Base-by-base conservation (phyloP, 2,113 vertebrate species). In the Himantopus leucocephalus region DNA sequence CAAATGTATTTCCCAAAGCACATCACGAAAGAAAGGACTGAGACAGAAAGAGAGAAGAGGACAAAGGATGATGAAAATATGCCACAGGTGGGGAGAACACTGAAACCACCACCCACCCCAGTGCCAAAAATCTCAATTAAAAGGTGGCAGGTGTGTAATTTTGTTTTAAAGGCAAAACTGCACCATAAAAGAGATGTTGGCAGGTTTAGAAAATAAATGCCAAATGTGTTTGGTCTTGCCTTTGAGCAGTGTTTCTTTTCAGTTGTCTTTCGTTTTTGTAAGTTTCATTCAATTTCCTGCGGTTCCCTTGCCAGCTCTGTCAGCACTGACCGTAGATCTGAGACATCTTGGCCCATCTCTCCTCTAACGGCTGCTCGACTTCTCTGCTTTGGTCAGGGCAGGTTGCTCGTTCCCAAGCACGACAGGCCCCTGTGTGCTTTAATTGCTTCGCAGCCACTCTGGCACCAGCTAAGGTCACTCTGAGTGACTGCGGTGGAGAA, bases 401-500 rank as follows among this genome's bases (percentile, higher is more conserved):
- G 85, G 90, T 93, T 80, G 45, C 90, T 90, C 55, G 76, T 94
- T 96, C 79, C 85, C 73, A 39, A 71, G 72, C 34, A 80, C 85
- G 83, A 68, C 91, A 84, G 56, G 72, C 43, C 60, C 43, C 59
- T 90, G 41, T 85, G 82, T 80, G 90, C 75, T 94, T 88, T 90
- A 80, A 93, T 88, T 90, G 88, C 88, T 91, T 74, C 14, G 4
- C 92, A 94, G 94, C 91, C 97, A 92, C 73, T 72, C 94, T 90
- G 97, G 94, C 94, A 94, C 95, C 96, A 94, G 91, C 89, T 41
- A 68, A 87, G 92, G 86, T 94, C 89, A 95, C 72, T 58, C 21
- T 0, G 48, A 94, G 76, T 64, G 94, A 67, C 76, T 60, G 72
- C 0, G 0, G 48, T 6, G 0, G 37, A 62, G 75, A 71, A 94